Evolutionary conservation across 2,888 invertebrate genomes (phyloP).

Genomic region (Cryptus viduatorius): DNA sequence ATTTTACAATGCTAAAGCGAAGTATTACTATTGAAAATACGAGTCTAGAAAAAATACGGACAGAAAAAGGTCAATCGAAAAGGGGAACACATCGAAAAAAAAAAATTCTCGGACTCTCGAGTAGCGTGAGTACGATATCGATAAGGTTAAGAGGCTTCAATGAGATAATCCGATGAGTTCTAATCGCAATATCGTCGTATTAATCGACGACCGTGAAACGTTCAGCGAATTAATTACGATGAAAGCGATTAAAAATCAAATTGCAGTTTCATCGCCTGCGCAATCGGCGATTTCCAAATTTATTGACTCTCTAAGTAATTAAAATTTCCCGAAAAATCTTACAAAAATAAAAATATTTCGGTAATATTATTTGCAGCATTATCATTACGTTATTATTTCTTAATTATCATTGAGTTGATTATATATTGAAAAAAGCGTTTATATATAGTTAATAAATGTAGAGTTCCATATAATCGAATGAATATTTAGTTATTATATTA

Average conservation of each 20-base stretch:
- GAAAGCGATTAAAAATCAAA: neutral
- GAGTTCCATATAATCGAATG: too few species aligned
- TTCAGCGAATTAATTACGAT: neutral
- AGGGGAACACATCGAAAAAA: neutral
- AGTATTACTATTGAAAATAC: slow-evolving; percentile 11
- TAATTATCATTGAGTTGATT: too few species aligned
- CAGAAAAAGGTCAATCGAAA: slow-evolving; percentile 34
- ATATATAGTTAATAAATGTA: too few species aligned
- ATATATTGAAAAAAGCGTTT: too few species aligned
- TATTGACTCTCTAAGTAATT: neutral
- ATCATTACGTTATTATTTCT: too few species aligned
- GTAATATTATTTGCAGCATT: too few species aligned
- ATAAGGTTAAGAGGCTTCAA: neutral
- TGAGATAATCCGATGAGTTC: slow-evolving; percentile 12
- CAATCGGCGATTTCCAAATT: neutral
- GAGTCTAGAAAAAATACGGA: too few species aligned
- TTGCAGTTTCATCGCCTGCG: neutral
- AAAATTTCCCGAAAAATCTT: neutral
- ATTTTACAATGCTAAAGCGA: neutral
- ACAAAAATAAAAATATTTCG: too few species aligned
- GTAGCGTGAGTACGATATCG: slow-evolving; percentile 1
- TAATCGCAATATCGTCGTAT: neutral
- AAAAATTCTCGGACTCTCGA: neutral
- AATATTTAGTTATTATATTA: too few species aligned
- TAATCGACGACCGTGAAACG: slow-evolving; percentile 1